Conservation (phyloP, 2,113 vertebrate genomes). For the Xiphophorus maculatus region DNA sequence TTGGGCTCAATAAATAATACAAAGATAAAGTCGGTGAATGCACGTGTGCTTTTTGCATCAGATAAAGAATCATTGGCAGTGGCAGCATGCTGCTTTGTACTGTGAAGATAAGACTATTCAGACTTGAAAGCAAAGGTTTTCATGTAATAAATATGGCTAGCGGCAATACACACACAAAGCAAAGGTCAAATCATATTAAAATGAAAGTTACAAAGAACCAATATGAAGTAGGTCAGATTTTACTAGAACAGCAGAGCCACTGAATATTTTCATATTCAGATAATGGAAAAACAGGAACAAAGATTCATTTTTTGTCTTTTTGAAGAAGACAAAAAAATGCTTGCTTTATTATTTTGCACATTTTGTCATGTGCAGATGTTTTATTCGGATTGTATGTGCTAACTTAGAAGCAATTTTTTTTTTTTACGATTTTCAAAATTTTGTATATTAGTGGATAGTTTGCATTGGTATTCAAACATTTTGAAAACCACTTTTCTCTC, state of each 20-base stretch:
- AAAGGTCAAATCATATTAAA: conserved; percentile 30
- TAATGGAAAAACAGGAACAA: neutral
- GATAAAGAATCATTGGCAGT: conserved; percentile 53
- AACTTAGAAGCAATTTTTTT: neutral
- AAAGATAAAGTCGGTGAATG: conserved; percentile 29
- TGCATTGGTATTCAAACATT: neutral
- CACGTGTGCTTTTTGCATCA: conserved; percentile 26
- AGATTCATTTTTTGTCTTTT: neutral
- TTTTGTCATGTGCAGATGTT: neutral
- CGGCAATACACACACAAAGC: conserved; percentile 13
- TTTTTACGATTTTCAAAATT: neutral
- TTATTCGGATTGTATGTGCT: neutral
- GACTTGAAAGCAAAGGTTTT: conserved; percentile 27
- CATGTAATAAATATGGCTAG: conserved; percentile 37
- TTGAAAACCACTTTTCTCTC: neutral
- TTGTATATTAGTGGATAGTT: neutral
- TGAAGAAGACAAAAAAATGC: neutral
- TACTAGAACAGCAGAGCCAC: neutral
- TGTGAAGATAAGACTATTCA: conserved; percentile 54
- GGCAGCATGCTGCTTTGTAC: conserved; percentile 57
- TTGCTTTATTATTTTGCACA: neutral
- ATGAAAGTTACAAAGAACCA: neutral
- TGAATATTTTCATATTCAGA: conserved; percentile 4
- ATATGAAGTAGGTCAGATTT: neutral
- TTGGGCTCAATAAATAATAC: conserved; percentile 56